Percentiles rank a stretch among this genome's conserved stretches.
These are phyloP conservation scores for Drepana arcuata DNA, from an alignment of 1,140 invertebrate species.

Conservation along the genomic window DNA sequence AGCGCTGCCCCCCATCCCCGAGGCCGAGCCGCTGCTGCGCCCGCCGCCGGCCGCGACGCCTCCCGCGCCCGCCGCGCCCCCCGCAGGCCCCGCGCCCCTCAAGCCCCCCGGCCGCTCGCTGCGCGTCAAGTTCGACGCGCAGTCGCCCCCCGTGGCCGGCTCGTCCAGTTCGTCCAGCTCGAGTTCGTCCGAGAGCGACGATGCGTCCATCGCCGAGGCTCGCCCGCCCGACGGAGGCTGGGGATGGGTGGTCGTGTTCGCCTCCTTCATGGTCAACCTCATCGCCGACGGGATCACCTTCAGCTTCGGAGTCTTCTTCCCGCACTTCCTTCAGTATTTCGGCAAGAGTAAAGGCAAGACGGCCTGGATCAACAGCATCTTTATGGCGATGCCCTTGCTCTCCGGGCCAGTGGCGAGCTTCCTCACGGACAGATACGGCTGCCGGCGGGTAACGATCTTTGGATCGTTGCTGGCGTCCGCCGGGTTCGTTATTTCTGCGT, in stretches of 20 bases:
- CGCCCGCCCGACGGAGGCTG: conserved; percentile 83
- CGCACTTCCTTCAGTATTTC: conserved; percentile 86
- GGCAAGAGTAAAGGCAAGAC: conserved; percentile 87
- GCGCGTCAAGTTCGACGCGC: conserved; percentile 75
- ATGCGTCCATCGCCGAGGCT: conserved; percentile 75
- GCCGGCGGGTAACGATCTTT: conserved; percentile 84
- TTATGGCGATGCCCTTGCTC: conserved; percentile 91
- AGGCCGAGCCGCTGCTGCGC: conserved; percentile 49
- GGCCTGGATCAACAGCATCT: conserved; percentile 90
- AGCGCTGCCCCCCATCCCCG: conserved; percentile 45
- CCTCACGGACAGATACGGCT: conserved; percentile 89
- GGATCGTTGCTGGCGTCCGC: conserved; percentile 83
- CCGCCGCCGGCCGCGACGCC: conserved; percentile 27
- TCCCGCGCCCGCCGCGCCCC: neutral
- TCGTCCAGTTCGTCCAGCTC: conserved; percentile 67
- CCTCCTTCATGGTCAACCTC: conserved; percentile 91
- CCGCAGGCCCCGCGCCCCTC: conserved; percentile 10
- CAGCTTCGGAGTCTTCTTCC: conserved; percentile 88
- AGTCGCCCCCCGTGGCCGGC: conserved; percentile 52
- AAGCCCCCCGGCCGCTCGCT: conserved; percentile 53
- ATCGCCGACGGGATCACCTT: conserved; percentile 93
- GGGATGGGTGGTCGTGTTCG: conserved; percentile 87
- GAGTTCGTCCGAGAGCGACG: conserved; percentile 75
- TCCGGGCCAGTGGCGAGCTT: conserved; percentile 92
- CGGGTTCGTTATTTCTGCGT: conserved; percentile 88